Percentiles rank a stretch among this genome's conserved stretches.
These are phyloP conservation scores for Flabesymbios commensalis DNA, from an alignment of 2,888 invertebrate species.

Conservation along the genomic window DNA sequence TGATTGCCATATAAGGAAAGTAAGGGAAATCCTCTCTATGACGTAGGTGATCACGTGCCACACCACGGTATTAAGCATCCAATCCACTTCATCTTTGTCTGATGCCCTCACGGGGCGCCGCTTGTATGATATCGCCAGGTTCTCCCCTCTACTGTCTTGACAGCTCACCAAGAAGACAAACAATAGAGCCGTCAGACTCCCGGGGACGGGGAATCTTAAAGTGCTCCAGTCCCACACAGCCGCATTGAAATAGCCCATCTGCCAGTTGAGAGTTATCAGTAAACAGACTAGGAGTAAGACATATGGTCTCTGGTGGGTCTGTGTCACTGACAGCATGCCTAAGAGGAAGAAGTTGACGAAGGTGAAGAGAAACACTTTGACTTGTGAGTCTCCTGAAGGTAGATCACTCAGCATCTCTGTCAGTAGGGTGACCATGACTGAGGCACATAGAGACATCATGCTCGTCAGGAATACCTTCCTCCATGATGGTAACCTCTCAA, in stretches of 20 bases:
- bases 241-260: constrained; percentile 21
- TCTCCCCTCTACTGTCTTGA: not conserved
- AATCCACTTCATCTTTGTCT: not conserved
- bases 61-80: not conserved
- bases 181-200: constrained; percentile 16
- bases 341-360: constrained; percentile 12
- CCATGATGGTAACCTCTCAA: constrained; percentile 20
- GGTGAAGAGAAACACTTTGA: constrained; percentile 10
- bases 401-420: not conserved
- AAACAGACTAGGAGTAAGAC: constrained; percentile 11
- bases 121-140: not conserved
- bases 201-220: constrained; percentile 25
- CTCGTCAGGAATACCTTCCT: constrained; percentile 5
- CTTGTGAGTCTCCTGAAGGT: too few species aligned
- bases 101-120: not conserved
- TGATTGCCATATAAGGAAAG: too few species aligned
- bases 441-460: constrained; percentile 14
- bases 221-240: constrained; percentile 25
- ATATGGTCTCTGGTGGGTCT: constrained; percentile 18
- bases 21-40: constrained; percentile 6
- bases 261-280: constrained; percentile 17
- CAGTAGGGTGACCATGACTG: constrained; percentile 17
- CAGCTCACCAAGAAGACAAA: constrained; percentile 17
- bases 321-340: constrained; percentile 14
- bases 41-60: constrained; percentile 13